Percentiles rank a stretch among this genome's conserved stretches.
Evolutionary conservation across 2,113 vertebrate species (phyloP).

Genomic region (Macheiramphus alcinus): DNA sequence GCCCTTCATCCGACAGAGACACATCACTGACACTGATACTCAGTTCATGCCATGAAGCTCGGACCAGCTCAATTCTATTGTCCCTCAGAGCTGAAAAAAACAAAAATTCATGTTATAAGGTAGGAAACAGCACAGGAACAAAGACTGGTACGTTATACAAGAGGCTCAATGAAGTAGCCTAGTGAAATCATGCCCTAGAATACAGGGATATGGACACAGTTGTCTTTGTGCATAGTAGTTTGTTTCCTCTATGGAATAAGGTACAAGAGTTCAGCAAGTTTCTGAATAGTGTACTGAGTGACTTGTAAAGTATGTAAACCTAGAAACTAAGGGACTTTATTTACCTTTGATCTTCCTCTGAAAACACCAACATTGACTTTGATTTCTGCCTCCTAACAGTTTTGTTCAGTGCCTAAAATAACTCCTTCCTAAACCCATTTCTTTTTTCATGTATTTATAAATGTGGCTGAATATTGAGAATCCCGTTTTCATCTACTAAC

Average conservation of each 20-base stretch:
- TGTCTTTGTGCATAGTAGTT: background rate
- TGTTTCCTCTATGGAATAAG: background rate
- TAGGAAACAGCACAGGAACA: background rate
- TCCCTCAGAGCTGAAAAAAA: constrained; percentile 87
- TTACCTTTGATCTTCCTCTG: background rate
- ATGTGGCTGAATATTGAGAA: background rate
- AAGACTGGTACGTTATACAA: background rate
- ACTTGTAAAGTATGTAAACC: background rate
- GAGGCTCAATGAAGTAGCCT: background rate
- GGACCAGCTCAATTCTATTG: constrained; percentile 94
- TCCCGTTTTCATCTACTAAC: background rate
- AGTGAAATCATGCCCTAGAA: background rate
- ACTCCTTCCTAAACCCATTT: background rate
- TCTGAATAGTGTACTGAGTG: background rate
- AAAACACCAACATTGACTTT: background rate
- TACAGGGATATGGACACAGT: background rate
- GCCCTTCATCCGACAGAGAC: constrained; percentile 92
- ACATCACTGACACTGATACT: constrained; percentile 93
- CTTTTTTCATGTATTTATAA: background rate
- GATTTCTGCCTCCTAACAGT: background rate
- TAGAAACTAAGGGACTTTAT: background rate
- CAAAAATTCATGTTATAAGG: background rate
- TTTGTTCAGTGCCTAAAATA: background rate
- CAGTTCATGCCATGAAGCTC: constrained; percentile 92
- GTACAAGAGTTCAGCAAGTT: background rate